Evolutionary conservation across 37 sponge, comb jelly and placozoan genomes (phyloP).

Genomic region (Beroe forskalii): DNA sequence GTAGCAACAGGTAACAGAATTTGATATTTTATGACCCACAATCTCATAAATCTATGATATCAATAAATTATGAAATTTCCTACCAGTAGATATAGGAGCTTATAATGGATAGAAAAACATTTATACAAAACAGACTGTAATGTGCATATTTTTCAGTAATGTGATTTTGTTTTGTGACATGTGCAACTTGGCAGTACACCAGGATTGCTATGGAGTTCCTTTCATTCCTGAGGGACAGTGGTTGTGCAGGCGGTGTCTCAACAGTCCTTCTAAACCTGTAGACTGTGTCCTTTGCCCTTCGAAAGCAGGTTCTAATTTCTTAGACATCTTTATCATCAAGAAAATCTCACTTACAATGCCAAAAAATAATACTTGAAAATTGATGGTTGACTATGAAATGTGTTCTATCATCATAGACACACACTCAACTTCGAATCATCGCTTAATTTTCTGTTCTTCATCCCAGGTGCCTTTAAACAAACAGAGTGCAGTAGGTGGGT

Average conservation of each 20-base stretch:
- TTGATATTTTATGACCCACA: not conserved
- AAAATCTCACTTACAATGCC: no score
- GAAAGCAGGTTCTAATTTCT: no score
- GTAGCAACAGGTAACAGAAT: conserved; percentile 92
- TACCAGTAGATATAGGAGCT: no score
- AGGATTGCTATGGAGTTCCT: conserved; percentile 99
- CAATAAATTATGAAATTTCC: no score
- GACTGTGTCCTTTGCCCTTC: conserved; percentile 97
- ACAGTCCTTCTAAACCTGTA: conserved; percentile 91
- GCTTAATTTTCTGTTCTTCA: not conserved
- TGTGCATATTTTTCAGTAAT: conserved; percentile 79
- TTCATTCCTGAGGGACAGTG: conserved; percentile 99
- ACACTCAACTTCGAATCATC: no score
- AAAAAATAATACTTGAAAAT: no score
- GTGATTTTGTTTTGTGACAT: conserved; percentile 99
- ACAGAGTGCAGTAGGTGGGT: conserved; percentile 90
- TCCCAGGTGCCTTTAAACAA: conserved; percentile 96
- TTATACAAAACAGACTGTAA: no score
- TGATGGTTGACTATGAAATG: no score
- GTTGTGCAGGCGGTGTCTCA: conserved; percentile 93
- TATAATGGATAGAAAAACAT: no score
- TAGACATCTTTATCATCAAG: no score
- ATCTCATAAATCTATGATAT: no score
- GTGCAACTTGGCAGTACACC: conserved; percentile 99
- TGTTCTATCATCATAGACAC: no score